A percentile compares a stretch with the other conserved stretches of the same genome.
Conservation (phyloP, 2,888 invertebrate genomes). For the Clitarchus hookeri region DNA sequence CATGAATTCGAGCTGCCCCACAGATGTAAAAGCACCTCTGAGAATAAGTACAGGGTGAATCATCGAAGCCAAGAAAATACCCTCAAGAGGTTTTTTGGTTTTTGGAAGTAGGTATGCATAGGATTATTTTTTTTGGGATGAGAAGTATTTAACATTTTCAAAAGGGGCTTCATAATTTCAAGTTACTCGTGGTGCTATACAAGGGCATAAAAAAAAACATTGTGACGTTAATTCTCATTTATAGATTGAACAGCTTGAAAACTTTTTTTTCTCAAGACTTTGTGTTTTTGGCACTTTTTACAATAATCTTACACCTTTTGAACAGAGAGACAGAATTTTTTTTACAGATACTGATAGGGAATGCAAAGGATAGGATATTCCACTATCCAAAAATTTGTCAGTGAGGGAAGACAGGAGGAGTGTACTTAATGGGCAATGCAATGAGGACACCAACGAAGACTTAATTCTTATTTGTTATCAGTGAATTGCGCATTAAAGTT, state of each 20-base stretch:
- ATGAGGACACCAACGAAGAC: no score
- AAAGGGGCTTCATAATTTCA: neutral
- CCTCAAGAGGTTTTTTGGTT: neutral
- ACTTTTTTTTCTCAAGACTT: no score
- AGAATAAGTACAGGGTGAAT: neutral
- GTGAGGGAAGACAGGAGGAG: no score
- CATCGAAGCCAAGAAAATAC: neutral
- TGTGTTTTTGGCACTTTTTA: no score
- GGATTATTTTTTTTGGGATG: neutral
- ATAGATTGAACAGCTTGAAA: neutral
- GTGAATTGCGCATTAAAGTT: no score
- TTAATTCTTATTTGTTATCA: no score
- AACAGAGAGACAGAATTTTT: no score
- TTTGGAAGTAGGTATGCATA: neutral
- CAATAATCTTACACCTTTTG: no score
- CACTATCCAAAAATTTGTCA: no score
- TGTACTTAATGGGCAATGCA: no score
- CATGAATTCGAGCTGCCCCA: neutral
- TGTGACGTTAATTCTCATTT: neutral
- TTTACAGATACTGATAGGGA: no score
- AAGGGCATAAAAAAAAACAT: neutral
- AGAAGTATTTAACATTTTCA: neutral
- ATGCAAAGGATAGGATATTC: no score
- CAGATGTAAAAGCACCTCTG: neutral
- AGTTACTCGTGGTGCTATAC: neutral